Base-by-base conservation (phyloP, 2,888 invertebrate species). In the Temnothorax rugatulus region DNA sequence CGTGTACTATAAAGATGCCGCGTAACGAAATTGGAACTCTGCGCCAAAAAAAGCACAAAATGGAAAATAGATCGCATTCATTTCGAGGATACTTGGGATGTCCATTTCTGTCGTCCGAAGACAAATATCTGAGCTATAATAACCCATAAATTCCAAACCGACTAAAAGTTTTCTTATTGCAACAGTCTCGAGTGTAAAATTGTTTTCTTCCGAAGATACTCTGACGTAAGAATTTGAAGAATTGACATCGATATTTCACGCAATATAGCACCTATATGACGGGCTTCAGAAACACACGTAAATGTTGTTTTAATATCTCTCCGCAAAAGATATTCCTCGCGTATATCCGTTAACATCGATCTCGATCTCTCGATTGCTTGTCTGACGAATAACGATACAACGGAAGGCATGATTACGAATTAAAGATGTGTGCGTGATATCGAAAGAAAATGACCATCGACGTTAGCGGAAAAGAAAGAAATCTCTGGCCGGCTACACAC, bases 111-210 rank as follows among this genome's bases (percentile, higher is more conserved):
- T 79, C 57, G 54, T 81, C 59, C 25, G 13, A 25, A 57, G 57
- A 73, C 79, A 81, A 81, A 81, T 81, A 81, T 81, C 59, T 47
- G 57, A 9, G 18, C 57, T 59, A 81, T 81, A 81, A 81, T 57
- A 59, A 47, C 59, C 18, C 47, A 59, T 71, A 79, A 79, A 79
- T 79, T 54, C 34, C 11, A 3, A 29, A 29, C 29, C 29, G 29
- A 4, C 29, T 79, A 34, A 25, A 7, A 59, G 34, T 44, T 73
- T 38, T 73, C 47, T 73, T 79, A 47, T 13, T 73, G 59, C 25
- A 47, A 59, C 52, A 66, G 44, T 21, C 69, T 79, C 34, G 57
- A 47, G 74, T 81, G 47, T 81, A 47, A 81, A 81, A 71, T 71
- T 79, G 47, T 79, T 79, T 71, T 73, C 73, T 47, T 59, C 5